These are phyloP conservation scores for Chironomus striatipennis DNA, from an alignment of 1,140 invertebrate species.

Conservation along the genomic window DNA sequence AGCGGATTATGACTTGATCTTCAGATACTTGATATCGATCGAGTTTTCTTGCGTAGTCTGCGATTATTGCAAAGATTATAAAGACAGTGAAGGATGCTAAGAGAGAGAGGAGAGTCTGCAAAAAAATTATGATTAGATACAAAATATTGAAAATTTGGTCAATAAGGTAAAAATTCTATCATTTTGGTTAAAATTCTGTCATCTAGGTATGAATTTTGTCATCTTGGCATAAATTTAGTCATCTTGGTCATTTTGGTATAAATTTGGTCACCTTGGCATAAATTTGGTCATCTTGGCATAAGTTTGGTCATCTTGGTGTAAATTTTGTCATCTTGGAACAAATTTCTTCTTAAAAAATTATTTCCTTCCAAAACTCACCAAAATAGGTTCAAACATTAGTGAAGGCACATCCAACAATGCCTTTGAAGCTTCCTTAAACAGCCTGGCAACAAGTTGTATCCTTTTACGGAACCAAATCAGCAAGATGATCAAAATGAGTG, in stretches of 20 bases:
- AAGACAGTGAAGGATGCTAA: constrained; percentile 36
- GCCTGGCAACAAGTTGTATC: constrained; percentile 55
- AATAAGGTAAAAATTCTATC: no score
- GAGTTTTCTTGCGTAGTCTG: constrained; percentile 52
- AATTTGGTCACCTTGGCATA: constrained; percentile 45
- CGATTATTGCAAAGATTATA: constrained; percentile 50
- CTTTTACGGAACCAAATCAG: constrained; percentile 63
- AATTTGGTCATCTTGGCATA: constrained; percentile 40
- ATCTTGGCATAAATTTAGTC: no score
- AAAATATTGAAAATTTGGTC: no score
- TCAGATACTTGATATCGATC: constrained; percentile 27
- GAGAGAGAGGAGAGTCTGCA: no score
- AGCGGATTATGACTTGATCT: background rate
- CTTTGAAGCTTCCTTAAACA: constrained; percentile 69
- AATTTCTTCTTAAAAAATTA: no score
- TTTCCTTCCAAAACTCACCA: constrained; percentile 46
- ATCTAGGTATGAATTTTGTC: no score
- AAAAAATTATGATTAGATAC: no score
- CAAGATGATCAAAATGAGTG: constrained; percentile 54
- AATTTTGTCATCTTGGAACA: no score
- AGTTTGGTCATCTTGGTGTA: no score
- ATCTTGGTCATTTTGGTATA: constrained; percentile 31
- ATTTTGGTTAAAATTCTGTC: no score
- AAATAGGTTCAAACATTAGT: constrained; percentile 64
- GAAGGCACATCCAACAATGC: constrained; percentile 60